These are phyloP conservation scores for Chaetorhynchus papuensis DNA, from an alignment of 2,113 vertebrate genomes.

Conservation along the genomic window DNA sequence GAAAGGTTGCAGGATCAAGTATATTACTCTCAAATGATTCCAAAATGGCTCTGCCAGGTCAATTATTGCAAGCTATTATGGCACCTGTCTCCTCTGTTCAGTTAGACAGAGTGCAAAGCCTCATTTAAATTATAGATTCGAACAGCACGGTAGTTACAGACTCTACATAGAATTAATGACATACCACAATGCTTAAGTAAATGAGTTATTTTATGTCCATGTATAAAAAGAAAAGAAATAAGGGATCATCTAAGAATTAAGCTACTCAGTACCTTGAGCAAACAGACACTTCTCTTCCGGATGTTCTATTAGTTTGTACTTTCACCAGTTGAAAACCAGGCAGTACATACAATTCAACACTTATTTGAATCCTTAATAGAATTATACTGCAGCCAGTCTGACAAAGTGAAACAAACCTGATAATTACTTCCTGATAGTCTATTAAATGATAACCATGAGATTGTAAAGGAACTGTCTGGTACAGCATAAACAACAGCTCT, in stretches of 20 bases:
- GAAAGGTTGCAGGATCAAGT: conserved; percentile 30
- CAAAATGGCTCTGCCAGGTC: background rate
- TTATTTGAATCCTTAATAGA: background rate
- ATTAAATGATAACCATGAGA: background rate
- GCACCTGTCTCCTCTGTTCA: background rate
- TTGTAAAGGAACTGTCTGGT: background rate
- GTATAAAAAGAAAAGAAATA: background rate
- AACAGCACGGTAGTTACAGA: background rate
- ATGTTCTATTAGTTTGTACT: background rate
- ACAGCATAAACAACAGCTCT: background rate
- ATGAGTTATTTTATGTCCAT: background rate
- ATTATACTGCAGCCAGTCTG: background rate
- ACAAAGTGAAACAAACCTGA: background rate
- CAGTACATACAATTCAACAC: background rate
- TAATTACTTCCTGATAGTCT: background rate
- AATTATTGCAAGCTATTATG: background rate
- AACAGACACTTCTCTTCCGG: background rate
- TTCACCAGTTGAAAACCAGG: background rate
- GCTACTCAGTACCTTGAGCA: background rate
- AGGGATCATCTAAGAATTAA: background rate
- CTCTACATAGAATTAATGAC: background rate
- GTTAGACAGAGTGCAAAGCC: background rate
- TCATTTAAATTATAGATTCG: background rate
- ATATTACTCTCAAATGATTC: conserved; percentile 16
- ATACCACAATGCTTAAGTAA: background rate